A percentile compares a stretch with the other conserved stretches of the same genome.
Conservation (phyloP, 1,140 invertebrate genomes). For the Pseudomyrmex concolor region DNA sequence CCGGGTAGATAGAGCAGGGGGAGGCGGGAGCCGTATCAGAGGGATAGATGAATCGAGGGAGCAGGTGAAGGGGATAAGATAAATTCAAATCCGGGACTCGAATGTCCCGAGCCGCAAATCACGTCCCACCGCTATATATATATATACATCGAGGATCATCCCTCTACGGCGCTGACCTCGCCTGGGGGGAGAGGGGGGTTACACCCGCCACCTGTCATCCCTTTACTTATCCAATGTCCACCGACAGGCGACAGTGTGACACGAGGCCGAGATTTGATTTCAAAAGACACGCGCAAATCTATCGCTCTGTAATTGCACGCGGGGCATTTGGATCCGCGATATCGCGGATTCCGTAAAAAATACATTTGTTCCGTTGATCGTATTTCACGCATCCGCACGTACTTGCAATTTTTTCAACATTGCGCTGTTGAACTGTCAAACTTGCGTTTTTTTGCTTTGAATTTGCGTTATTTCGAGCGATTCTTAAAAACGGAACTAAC, state of each 20-base stretch:
- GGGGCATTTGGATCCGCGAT: constrained; percentile 26
- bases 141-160: constrained; percentile 81
- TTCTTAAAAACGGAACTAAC: constrained; percentile 29
- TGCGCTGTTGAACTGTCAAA: too few relatives aligned
- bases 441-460: too few relatives aligned
- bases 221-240: constrained; percentile 79
- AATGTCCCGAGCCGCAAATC: constrained; percentile 80
- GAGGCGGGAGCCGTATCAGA: constrained; percentile 42
- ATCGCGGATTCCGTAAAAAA: constrained; percentile 36
- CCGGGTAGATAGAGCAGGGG: not conserved
- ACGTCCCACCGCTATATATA: constrained; percentile 79
- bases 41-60: constrained; percentile 64
- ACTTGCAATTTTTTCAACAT: too few relatives aligned
- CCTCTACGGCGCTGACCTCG: constrained; percentile 79
- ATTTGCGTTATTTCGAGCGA: constrained; percentile 7
- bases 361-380: not conserved
- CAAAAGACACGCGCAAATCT: constrained; percentile 70
- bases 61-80: constrained; percentile 75
- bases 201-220: constrained; percentile 76
- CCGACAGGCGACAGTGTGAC: constrained; percentile 55
- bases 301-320: constrained; percentile 34
- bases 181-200: constrained; percentile 44
- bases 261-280: constrained; percentile 68
- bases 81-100: constrained; percentile 82
- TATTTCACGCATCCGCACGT: not conserved